Percentiles rank a stretch among this genome's conserved stretches.
These are phyloP conservation scores for Sorex maritimensis DNA, from an alignment of 2,797 vertebrate genomes.

Conservation along the genomic window DNA sequence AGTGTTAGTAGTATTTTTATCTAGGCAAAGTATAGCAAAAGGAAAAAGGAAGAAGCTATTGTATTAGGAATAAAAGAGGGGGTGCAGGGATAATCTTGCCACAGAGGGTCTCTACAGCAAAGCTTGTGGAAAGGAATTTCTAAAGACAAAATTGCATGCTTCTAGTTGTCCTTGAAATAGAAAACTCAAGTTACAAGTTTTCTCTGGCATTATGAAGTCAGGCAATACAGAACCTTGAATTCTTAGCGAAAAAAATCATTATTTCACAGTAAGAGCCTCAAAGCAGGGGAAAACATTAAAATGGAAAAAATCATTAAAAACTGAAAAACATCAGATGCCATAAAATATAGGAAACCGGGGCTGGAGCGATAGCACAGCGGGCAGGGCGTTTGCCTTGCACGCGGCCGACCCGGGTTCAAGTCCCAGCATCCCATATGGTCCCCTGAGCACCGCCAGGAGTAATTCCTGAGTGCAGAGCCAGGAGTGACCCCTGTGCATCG, in stretches of 20 bases:
- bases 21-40: neutral
- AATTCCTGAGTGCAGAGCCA: too few relatives aligned
- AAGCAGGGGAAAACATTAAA: neutral
- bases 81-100: neutral
- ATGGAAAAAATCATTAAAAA: constrained; percentile 9
- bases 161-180: constrained; percentile 48
- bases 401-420: too few relatives aligned
- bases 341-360: constrained; percentile 15
- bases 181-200: constrained; percentile 20
- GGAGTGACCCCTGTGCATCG: too few relatives aligned
- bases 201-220: neutral
- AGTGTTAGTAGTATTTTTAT: neutral
- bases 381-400: too few relatives aligned
- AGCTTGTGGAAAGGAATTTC: neutral
- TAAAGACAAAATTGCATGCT: constrained; percentile 2
- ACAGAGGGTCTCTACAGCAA: neutral
- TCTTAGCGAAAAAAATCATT: neutral
- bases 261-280: constrained; percentile 32
- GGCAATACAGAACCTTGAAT: neutral
- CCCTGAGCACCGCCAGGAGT: too few relatives aligned
- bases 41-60: neutral
- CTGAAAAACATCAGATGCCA: neutral
- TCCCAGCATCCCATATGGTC: too few relatives aligned
- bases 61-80: neutral
- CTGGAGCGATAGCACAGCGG: too few relatives aligned